phyloP scores from a whole-genome alignment of 2,888 invertebrate species.

The Carpatolechia fugitivella region DNA sequence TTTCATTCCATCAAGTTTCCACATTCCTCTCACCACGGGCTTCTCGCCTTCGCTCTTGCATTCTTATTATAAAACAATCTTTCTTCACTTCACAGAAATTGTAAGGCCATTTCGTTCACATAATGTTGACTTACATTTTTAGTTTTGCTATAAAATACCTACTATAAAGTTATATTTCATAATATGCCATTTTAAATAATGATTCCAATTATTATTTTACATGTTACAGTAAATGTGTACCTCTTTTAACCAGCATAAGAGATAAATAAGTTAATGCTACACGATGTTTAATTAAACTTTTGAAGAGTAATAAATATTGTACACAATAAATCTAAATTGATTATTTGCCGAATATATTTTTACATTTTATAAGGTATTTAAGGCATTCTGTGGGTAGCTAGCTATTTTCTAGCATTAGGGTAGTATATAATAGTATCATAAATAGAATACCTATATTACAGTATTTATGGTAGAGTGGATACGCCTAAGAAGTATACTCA shows the following conservation, averaged over 20 bases:
- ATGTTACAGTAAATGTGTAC: conserved; percentile 69
- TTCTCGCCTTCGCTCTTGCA: conserved; percentile 37
- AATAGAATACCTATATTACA: not conserved
- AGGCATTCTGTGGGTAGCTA: conserved; percentile 48
- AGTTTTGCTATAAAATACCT: not conserved
- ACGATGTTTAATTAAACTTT: conserved; percentile 2
- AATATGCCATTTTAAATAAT: conserved; percentile 18
- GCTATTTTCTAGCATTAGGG: not conserved
- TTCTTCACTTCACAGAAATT: conserved; percentile 42
- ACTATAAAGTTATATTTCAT: not conserved
- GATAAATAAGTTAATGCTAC: conserved; percentile 37
- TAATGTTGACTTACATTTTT: conserved; percentile 27
- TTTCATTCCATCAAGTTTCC: conserved; percentile 51
- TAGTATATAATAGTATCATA: not conserved
- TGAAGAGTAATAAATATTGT: conserved; percentile 1
- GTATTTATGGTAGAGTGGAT: not conserved
- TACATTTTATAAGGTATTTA: conserved; percentile 27
- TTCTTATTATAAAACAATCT: conserved; percentile 32
- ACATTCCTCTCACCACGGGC: conserved; percentile 42
- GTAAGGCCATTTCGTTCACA: conserved; percentile 49
- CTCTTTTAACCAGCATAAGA: conserved; percentile 74
- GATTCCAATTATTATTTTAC: conserved; percentile 47
- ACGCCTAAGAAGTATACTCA: not conserved
- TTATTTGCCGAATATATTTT: not conserved
- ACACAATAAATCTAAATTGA: not conserved